Evolutionary conservation across 2,113 vertebrate species (phyloP), one percentile per base, ranked within the genome.

Genomic region (Actenoides hombroni): DNA sequence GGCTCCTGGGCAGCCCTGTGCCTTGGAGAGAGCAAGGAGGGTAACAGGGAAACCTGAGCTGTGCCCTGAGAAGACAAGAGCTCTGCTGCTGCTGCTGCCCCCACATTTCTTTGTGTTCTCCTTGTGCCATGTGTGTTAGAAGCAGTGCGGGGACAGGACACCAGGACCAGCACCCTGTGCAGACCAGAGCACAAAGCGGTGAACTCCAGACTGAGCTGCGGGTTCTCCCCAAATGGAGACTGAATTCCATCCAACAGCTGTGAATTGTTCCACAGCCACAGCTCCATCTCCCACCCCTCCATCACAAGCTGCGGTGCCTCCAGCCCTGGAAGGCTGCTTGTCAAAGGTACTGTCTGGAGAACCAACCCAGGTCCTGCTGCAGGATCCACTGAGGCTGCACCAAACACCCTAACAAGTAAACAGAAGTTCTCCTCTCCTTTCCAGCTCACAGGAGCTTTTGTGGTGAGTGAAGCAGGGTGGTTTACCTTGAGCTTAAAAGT

Each of bases 141-240:
- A 76, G 49, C 37, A 40, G 63, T 2, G 59, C 7, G 48, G 0
- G 5, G 33, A 24, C 59, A 37, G 39, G 24, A 29, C 59, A 35
- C 26, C 16, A 69, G 40, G 37, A 79, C 20, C 59, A 59, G 44
- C 16, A 21, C 15, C n/a, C 31, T 31, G 26, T 10, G 14, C 19
- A 49, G 26, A 56, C 25, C 44, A n/a, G 28, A 37, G 51, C 68
- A 26, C 0, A 0, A 28, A 10, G 37, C 5, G 28, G 21, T 0
- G 0, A 65, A 54, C 44, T 87, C 59, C 51, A 31, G 57, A 21
- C 11, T 19, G 18, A 71, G 68, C 54, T 23, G 31, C 5, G 68
- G 26, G 25, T 21, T 86, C 44, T 68, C 25, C 37, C n/a, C 17
- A 89, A 1, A 20, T 0, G 2, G 16, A 60, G 64, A n/a, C 24